A percentile compares a stretch with the other conserved stretches of the same genome.
Evolutionary conservation across 2,888 invertebrate species (phyloP).

Genomic region (Clepsis dumicolana): DNA sequence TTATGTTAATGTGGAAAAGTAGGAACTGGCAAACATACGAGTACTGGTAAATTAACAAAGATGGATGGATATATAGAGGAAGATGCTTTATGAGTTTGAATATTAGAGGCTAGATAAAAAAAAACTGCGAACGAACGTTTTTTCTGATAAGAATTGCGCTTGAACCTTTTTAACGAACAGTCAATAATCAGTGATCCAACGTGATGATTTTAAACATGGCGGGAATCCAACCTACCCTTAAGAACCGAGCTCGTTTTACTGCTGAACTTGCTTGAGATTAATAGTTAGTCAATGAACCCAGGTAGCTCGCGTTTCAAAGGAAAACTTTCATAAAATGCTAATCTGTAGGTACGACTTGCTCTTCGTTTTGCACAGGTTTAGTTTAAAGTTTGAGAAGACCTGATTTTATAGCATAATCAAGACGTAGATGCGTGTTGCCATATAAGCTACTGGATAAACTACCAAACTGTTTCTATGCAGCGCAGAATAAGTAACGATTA

Average conservation of each 20-base stretch:
- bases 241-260: slow-evolving; percentile 35
- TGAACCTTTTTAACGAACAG: too few species aligned
- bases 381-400: slow-evolving; percentile 28
- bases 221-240: slow-evolving; percentile 7
- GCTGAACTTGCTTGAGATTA: slow-evolving; percentile 40
- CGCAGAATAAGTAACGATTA: too few species aligned
- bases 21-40: too few species aligned
- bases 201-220: not conserved
- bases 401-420: slow-evolving; percentile 18
- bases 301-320: slow-evolving; percentile 37
- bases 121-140: too few species aligned
- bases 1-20: too few species aligned
- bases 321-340: slow-evolving; percentile 43
- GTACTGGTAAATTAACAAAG: too few species aligned
- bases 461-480: not conserved
- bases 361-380: slow-evolving; percentile 34
- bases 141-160: too few species aligned
- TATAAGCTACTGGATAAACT: not conserved
- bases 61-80: too few species aligned
- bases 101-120: too few species aligned
- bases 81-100: too few species aligned
- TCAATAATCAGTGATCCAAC: too few species aligned
- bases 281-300: slow-evolving; percentile 40
- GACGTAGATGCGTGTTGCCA: slow-evolving; percentile 7
- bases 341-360: slow-evolving; percentile 37